Base-by-base conservation (phyloP, 1,140 invertebrate species). In the Drosophila athabasca region DNA sequence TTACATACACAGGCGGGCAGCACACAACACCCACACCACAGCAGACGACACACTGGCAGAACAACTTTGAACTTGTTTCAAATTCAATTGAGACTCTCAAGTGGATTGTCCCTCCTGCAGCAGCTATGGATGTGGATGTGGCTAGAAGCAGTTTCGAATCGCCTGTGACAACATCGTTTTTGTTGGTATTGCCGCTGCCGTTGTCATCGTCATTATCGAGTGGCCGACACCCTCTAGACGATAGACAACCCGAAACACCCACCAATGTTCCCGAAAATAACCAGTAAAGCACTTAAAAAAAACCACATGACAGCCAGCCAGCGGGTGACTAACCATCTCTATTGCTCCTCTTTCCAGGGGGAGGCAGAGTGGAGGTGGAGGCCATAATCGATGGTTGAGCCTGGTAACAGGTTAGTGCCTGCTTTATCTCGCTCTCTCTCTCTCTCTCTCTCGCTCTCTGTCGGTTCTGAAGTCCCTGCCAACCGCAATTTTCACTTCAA, bases 181-280 rank as follows among this genome's bases (percentile, higher is more conserved):
- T 48, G 45, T 64, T 61, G 54, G 22, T 22, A 2, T 24, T 24
- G 24, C 24, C 53, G 52, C 31, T 60, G 57, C 57, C 66, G 77
- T 85, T 84, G 82, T 77, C 81, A 81, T 73, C 81, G 73, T 87
- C 82, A 87, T 85, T 85, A 85, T 81, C 81, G 74, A 87, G 81
- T 77, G 74, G 31, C 68, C 66, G 66, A 82, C 69, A 85, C 51
- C 57, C 45, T 26, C 24, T 26, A 26, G 11, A 31, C 67, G 57
- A 17, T 26, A 26, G 11, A 31, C 67, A 67, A 17, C 8, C 62
- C 50, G 44, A 55, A 45, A 69, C 60, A 55, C 69, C 77, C 69
- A 75, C 62, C 62, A 53, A 76, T 68, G 49, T 44, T 35, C 62
- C 75, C 71, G 61, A 87, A 88, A 87, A 79, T 87, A 88, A 76